These are phyloP conservation scores for Microcebus murinus DNA, from an alignment of 2,113 vertebrate species.

Conservation along the genomic window DNA sequence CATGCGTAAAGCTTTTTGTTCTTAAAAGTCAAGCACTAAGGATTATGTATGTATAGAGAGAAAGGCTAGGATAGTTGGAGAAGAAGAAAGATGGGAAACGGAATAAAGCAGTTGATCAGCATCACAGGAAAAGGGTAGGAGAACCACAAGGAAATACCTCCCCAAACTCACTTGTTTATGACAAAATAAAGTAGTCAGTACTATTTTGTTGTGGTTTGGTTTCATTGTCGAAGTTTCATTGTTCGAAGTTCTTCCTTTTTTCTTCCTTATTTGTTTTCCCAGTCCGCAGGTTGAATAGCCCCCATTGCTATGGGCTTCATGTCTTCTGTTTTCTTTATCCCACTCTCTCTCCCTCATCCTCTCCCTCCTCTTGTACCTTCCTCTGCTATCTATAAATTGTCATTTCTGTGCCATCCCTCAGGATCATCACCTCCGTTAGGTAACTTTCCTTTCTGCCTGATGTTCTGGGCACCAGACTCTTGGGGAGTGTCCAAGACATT, in stretches of 20 bases:
- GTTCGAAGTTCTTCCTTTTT: neutral
- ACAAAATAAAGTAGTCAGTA: conserved; percentile 42
- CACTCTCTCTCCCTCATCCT: neutral
- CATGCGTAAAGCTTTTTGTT: neutral
- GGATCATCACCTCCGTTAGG: neutral
- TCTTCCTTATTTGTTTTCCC: no score
- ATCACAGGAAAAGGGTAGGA: neutral
- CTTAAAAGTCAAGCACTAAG: neutral
- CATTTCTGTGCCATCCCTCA: neutral
- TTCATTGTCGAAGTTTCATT: neutral
- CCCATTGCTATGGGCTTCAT: neutral
- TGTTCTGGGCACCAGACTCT: neutral
- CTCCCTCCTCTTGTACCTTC: neutral
- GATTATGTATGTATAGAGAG: neutral
- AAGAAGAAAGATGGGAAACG: conserved; percentile 29
- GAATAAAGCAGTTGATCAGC: conserved; percentile 45
- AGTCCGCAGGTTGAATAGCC: neutral
- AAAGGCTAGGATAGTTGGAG: neutral
- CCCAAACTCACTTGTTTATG: neutral
- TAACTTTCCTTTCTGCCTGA: neutral
- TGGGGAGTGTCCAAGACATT: neutral
- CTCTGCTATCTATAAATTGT: neutral
- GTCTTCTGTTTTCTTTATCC: neutral
- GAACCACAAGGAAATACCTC: neutral
- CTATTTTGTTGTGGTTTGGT: neutral